Evolutionary conservation across 2,113 vertebrate species (phyloP).

Genomic region (Chamaea fasciata): DNA sequence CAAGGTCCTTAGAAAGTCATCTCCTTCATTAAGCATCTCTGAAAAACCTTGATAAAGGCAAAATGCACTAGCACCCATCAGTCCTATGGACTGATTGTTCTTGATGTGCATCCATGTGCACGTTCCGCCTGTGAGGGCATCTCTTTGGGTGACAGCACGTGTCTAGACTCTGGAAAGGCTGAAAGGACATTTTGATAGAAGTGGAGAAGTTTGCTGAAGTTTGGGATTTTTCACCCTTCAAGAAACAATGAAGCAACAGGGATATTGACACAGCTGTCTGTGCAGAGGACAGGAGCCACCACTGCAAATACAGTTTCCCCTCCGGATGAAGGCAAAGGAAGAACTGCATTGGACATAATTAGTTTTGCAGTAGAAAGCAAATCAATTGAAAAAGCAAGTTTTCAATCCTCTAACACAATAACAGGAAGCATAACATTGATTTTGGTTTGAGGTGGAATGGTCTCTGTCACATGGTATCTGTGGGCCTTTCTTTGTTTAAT

Average conservation of each 20-base stretch:
- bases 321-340: constrained; percentile 53
- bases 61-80: not conserved
- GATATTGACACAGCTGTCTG: constrained; percentile 18
- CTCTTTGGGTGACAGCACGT: not conserved
- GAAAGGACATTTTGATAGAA: not conserved
- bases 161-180: not conserved
- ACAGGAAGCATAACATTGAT: constrained; percentile 63
- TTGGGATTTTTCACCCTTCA: not conserved
- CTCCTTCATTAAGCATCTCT: not conserved
- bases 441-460: constrained; percentile 61
- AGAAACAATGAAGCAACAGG: not conserved
- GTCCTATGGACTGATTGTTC: not conserved
- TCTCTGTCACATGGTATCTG: constrained; percentile 37
- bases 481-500: not conserved
- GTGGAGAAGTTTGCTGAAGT: not conserved
- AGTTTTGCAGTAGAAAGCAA: constrained; percentile 69
- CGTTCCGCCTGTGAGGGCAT: not conserved
- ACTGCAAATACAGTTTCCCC: constrained; percentile 31
- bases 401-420: constrained; percentile 63
- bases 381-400: constrained; percentile 68
- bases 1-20: not conserved
- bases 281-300: constrained; percentile 30
- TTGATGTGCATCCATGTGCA: not conserved
- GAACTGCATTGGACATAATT: constrained; percentile 59
- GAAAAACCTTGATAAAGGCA: not conserved